phyloP scores from a whole-genome alignment of 2,888 invertebrate species.

The Drosophila maculinotata region DNA sequence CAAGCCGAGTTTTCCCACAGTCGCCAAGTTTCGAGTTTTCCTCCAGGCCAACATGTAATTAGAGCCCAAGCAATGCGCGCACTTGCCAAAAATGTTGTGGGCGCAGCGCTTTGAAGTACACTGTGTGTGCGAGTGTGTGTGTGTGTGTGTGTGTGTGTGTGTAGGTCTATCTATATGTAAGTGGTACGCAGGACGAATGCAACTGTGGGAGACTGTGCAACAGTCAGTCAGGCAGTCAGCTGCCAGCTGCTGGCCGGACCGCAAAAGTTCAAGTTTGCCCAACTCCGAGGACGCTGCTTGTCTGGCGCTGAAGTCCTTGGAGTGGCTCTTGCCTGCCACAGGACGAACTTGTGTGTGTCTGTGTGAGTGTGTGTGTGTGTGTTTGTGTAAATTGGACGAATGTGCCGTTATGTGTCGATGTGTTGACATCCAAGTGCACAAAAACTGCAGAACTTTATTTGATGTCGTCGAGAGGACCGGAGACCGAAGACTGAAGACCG shows the following conservation, averaged over 20 bases:
- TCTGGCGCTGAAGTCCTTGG: conserved; percentile 67
- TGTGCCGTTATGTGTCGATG: conserved; percentile 77
- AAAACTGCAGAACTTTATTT: conserved; percentile 56
- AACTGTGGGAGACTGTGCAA: conserved; percentile 33
- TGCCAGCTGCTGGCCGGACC: conserved; percentile 64
- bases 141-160: conserved; percentile 6
- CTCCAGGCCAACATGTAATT: conserved; percentile 73
- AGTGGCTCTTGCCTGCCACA: conserved; percentile 44
- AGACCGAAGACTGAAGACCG: not conserved
- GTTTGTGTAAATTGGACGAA: conserved; percentile 76
- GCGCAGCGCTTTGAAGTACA: conserved; percentile 68
- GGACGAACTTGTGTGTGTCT: conserved; percentile 57
- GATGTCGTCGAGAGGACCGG: conserved; percentile 31
- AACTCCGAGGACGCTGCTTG: conserved; percentile 57
- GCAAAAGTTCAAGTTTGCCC: conserved; percentile 77
- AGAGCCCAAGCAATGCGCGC: conserved; percentile 71
- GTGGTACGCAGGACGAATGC: too few relatives aligned
- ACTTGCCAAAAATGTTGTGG: conserved; percentile 75
- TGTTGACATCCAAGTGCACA: conserved; percentile 77
- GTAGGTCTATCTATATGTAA: too few relatives aligned
- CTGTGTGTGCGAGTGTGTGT: conserved; percentile 4
- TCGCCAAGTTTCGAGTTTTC: conserved; percentile 36
- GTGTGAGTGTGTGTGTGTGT: conserved; percentile 25
- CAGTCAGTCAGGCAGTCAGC: conserved; percentile 32
- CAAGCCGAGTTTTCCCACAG: conserved; percentile 57